Evolutionary conservation across 2,797 vertebrate genomes (phyloP), one percentile per base, ranked within the genome.

Genomic region (Meda fulgida): DNA sequence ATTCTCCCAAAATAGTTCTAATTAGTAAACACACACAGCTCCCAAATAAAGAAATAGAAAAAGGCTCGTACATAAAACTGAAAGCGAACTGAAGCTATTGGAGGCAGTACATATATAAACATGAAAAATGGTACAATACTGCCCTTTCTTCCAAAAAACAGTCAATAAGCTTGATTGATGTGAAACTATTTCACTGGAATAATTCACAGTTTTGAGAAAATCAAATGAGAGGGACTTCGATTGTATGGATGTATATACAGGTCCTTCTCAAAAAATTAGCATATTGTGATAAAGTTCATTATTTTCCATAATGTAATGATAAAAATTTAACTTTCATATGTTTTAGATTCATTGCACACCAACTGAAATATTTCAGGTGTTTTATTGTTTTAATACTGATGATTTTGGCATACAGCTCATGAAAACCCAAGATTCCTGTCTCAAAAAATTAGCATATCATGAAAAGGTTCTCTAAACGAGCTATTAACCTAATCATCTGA

Each of bases 181-280:
- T 46, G 21, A 82, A 46, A 3, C 55, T 58, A 26, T 3, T 3
- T 72, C 26, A 34, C 38, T 82, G 53, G 26, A 63, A 73, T 82
- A 77, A 77, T 76, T 84, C 82, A 84, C 80, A 73, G 70, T 34
- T 77, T 53, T 77, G 18, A 18, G 29, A 29, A 80, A 80, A 38
- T 53, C 46, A 11, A 80, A 69, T 80, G 29, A 51, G 21, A 53
- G 29, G 31, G 21, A n/a, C 9, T 38, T 70, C 8, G 48, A 81
- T 55, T 81, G 48, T 40, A 26, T 19, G 14, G 13, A 38, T 31
- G 31, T 9, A 23, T 26, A 26, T 63, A 23, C 31, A 31, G n/a
- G n/a, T n/a, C n/a, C n/a, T n/a, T n/a, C n/a, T n/a, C n/a, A n/a
- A n/a, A n/a, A n/a, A n/a, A n/a, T n/a, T n/a, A n/a, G n/a, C n/a